Evolutionary conservation across 2,113 vertebrate genomes (phyloP), one percentile per base, ranked within the genome.

Genomic region (Cairina moschata): DNA sequence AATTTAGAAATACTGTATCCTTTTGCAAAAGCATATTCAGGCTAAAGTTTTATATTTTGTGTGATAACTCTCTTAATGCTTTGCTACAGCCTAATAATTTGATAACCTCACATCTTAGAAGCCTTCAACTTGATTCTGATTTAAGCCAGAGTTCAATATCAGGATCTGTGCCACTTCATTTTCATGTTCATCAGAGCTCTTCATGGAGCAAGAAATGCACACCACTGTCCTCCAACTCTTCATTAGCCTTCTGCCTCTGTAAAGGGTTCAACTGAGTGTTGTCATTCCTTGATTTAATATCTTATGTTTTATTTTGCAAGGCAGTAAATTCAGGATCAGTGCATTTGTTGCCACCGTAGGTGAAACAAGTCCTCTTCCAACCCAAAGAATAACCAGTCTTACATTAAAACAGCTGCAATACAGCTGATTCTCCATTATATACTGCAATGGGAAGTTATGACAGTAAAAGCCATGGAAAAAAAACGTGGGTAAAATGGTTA

Each of bases 31-130:
- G 44, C 10, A 32, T 52, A 68, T 54, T 44, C n/a, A 62, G 28
- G 72, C 38, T 94, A 59, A 95, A 95, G 23, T 85, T 89, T 60
- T 82, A 86, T 84, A 81, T 96, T 86, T 77, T 38, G 3, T 21
- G 29, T 92, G 91, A 71, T 96, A 94, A 90, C 15, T 87, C 63
- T 95, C 59, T 86, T 83, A 91, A 84, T 95, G 56, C 48, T 95
- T 76, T 73, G 65, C 60, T 75, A 59, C 28, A 25, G 79, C 79
- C 48, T 32, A 69, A 82, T 55, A 83, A 86, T 91, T 88, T 91
- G 89, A 90, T 95, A 97, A 86, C 82, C 52, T 97, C 77, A 82
- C 83, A 82, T 55, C 3, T 32, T 63, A 82, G 92, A 1, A 83
- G 48, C 48, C 76, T 97, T 96, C 80, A 67, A 29, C 54, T 83